Evolutionary conservation across 92 coral and sea anemone species (phyloP).

Genomic region (Paramuricea clavata): DNA sequence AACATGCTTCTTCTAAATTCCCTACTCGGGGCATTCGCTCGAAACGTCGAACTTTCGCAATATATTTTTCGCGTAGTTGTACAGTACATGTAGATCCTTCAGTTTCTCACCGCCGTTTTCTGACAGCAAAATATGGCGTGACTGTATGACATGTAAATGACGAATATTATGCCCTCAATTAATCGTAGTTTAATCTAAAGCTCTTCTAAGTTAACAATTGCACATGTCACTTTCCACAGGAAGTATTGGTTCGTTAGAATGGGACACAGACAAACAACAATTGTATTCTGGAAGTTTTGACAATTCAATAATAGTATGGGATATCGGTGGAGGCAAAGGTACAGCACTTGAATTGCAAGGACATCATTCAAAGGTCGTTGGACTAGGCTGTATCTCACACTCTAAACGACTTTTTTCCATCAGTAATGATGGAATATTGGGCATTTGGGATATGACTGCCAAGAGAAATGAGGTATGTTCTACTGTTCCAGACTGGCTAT

Average conservation of each 20-base stretch:
- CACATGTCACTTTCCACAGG: conserved; percentile 58
- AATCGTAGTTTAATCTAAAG: too few species aligned
- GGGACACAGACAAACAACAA: conserved; percentile 91
- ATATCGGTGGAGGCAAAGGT: conserved; percentile 98
- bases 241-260: conserved; percentile 90
- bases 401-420: conserved; percentile 89
- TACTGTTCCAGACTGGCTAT: too few species aligned
- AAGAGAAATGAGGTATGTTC: conserved; percentile 91
- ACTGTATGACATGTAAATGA: too few species aligned
- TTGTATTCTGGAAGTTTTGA: conserved; percentile 98
- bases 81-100: too few species aligned
- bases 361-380: conserved; percentile 89
- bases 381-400: conserved; percentile 84
- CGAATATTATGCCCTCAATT: too few species aligned
- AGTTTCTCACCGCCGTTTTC: too few species aligned
- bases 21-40: too few species aligned
- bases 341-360: conserved; percentile 99
- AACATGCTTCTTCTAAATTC: too few species aligned
- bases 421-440: conserved; percentile 90
- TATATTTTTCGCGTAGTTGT: too few species aligned
- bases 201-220: too few species aligned
- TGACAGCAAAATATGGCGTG: too few species aligned
- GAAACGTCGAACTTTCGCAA: too few species aligned
- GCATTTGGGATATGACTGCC: conserved; percentile 94
- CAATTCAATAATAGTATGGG: conserved; percentile 96